Conservation (phyloP, 2,113 vertebrate species). For the Corythaeola cristata region DNA sequence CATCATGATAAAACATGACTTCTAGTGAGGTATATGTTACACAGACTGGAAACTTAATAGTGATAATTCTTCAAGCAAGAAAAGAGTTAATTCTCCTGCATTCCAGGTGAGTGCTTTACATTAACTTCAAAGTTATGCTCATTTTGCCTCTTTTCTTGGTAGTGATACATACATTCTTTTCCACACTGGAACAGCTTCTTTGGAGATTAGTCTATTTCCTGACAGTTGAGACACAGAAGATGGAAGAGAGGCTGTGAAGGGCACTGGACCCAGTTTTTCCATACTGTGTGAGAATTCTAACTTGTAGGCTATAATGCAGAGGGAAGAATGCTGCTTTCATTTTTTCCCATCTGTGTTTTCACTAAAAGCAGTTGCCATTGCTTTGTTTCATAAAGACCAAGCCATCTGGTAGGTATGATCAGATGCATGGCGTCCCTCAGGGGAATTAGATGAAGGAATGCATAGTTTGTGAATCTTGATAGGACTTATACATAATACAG, state of each 20-base stretch:
- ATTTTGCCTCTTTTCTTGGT: neutral
- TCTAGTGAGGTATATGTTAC: neutral
- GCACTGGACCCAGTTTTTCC: neutral
- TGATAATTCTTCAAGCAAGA: neutral
- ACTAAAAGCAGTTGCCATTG: neutral
- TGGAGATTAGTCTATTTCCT: neutral
- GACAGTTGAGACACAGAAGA: neutral
- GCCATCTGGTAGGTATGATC: conserved; percentile 26
- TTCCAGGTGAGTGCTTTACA: neutral
- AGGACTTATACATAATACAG: neutral
- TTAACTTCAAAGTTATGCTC: neutral
- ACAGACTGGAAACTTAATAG: neutral
- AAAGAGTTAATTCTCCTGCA: neutral
- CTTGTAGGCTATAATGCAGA: neutral
- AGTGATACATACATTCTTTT: neutral
- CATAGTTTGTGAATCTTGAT: conserved; percentile 17
- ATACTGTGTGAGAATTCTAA: neutral
- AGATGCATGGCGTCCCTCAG: neutral
- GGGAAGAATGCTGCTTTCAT: neutral
- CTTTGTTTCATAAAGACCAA: conserved; percentile 9
- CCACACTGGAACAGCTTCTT: neutral
- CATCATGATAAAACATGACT: neutral
- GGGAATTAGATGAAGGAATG: conserved; percentile 21
- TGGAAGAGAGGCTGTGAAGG: neutral
- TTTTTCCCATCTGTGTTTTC: conserved; percentile 4